Percentiles rank a stretch among this genome's conserved stretches.
These are phyloP conservation scores for Sitodiplosis mosellana DNA, from an alignment of 1,140 invertebrate genomes.

Conservation along the genomic window DNA sequence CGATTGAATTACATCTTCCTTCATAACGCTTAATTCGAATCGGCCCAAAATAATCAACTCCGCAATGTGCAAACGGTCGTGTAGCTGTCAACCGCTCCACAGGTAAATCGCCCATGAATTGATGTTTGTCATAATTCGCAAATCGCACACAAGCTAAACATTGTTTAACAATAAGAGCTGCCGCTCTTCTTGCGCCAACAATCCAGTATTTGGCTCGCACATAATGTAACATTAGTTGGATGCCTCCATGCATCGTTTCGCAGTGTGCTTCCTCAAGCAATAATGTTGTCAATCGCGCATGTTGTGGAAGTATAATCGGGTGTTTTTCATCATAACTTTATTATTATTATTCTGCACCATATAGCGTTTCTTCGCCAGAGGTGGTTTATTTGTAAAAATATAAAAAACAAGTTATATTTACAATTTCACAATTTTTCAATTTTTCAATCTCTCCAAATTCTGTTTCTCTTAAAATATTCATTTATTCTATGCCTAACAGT, in stretches of 20 bases:
- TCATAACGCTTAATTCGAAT: too few species aligned
- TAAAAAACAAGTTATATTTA: too few species aligned
- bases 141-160: conserved; percentile 11
- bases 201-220: conserved; percentile 11
- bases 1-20: too few species aligned
- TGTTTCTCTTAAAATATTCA: too few species aligned
- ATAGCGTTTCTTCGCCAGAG: too few species aligned
- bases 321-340: conserved; percentile 5
- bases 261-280: conserved; percentile 12
- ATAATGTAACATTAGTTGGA: conserved; percentile 1
- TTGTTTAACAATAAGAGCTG: conserved; percentile 1
- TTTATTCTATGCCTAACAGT: too few species aligned
- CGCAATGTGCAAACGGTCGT: conserved; percentile 15
- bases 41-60: too few species aligned
- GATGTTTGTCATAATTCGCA: conserved; percentile 1
- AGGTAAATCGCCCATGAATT: conserved; percentile 21
- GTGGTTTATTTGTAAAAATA: too few species aligned
- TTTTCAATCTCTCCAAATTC: too few species aligned
- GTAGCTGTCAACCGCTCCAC: conserved; percentile 10
- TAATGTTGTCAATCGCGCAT: conserved; percentile 7
- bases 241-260: conserved; percentile 10
- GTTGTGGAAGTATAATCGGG: conserved; percentile 7
- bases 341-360: too few species aligned
- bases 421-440: too few species aligned
- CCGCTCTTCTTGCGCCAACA: conserved; percentile 5